phyloP scores from a whole-genome alignment of 2,797 vertebrate genomes.

The Petrocephalus sullivani region DNA sequence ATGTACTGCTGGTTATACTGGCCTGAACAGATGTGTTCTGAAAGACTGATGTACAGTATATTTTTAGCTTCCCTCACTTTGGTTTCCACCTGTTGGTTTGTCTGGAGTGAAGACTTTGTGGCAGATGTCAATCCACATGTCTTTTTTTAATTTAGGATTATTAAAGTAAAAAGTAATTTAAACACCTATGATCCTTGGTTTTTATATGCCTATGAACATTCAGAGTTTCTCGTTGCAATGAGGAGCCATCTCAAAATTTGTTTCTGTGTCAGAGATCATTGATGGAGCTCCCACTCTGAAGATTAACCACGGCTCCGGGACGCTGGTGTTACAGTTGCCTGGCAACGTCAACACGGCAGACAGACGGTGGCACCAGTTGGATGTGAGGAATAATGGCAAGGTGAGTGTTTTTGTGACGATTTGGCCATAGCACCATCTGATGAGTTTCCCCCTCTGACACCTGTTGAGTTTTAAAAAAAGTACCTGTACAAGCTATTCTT shows the following conservation, averaged over 20 bases:
- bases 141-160: not conserved
- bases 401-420: constrained; percentile 45
- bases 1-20: not conserved
- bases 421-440: not conserved
- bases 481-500: not conserved
- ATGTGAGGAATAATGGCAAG: constrained; percentile 70
- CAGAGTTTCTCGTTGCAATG: not conserved
- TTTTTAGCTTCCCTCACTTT: not conserved
- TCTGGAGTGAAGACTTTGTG: not conserved
- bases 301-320: constrained; percentile 69
- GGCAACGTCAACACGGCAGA: constrained; percentile 63
- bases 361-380: constrained; percentile 73
- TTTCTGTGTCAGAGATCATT: constrained; percentile 59
- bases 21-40: not conserved
- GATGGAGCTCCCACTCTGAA: constrained; percentile 66
- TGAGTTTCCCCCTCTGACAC: not conserved
- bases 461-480: not conserved
- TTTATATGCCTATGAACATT: not conserved
- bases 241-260: not conserved
- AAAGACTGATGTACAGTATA: not conserved
- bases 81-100: not conserved
- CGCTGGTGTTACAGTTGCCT: constrained; percentile 65
- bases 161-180: not conserved
- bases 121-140: not conserved
- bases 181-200: not conserved